A percentile compares a stretch with the other conserved stretches of the same genome.
phyloP scores from a whole-genome alignment of 2,888 invertebrate species.

The Metellina segmentata region DNA sequence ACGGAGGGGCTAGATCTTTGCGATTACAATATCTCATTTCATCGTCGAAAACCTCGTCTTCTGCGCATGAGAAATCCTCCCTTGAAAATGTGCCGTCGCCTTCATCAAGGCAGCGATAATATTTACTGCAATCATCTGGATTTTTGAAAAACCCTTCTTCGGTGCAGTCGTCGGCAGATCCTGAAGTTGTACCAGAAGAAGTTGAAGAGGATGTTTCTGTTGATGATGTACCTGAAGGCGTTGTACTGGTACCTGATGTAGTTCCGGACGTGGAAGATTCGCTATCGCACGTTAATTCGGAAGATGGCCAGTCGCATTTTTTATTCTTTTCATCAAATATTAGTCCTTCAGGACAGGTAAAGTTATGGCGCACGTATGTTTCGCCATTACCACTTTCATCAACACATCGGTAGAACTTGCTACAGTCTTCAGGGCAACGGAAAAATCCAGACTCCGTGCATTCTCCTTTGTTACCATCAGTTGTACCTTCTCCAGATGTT shows the following conservation, averaged over 20 bases:
- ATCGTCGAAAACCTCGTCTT: slow-evolving; percentile 75
- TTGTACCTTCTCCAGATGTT: background rate
- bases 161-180: slow-evolving; percentile 63
- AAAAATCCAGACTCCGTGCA: slow-evolving; percentile 77
- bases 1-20: slow-evolving; percentile 64
- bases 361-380: slow-evolving; percentile 86
- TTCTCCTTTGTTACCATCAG: slow-evolving; percentile 23
- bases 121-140: slow-evolving; percentile 77
- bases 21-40: slow-evolving; percentile 71
- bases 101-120: slow-evolving; percentile 77
- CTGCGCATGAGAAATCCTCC: slow-evolving; percentile 67
- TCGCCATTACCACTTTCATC: slow-evolving; percentile 87
- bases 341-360: slow-evolving; percentile 89
- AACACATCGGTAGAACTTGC: slow-evolving; percentile 89
- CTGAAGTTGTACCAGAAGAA: background rate
- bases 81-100: slow-evolving; percentile 59
- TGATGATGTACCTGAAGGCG: slow-evolving; percentile 10
- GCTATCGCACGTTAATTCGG: slow-evolving; percentile 86
- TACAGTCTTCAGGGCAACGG: slow-evolving; percentile 76
- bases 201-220: slow-evolving; percentile 2
- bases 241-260: slow-evolving; percentile 1
- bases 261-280: slow-evolving; percentile 80
- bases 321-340: slow-evolving; percentile 85
- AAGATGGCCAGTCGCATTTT: slow-evolving; percentile 89
- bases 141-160: slow-evolving; percentile 78